Evolutionary conservation across 2,888 invertebrate species (phyloP).

Genomic region (Heterodera filipjevi): DNA sequence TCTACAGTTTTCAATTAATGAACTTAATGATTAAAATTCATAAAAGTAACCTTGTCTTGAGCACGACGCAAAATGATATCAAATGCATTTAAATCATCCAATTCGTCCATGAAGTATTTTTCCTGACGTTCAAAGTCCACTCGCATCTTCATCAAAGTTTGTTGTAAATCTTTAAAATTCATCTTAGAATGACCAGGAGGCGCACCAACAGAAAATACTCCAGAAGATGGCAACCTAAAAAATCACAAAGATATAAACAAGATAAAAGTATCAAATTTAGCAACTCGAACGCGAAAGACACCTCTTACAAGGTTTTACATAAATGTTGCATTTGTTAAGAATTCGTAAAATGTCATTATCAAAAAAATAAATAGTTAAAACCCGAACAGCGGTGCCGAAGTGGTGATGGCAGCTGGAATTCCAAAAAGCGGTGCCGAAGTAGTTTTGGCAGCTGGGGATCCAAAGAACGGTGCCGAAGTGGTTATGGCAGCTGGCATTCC

Average conservation of each 20-base stretch:
- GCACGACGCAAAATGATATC: slow-evolving; percentile 33
- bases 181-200: slow-evolving; percentile 16
- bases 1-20: no score
- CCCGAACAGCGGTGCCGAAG: background rate
- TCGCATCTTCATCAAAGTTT: slow-evolving; percentile 20
- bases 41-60: slow-evolving; percentile 35
- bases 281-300: no score
- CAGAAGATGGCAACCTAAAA: slow-evolving; percentile 6
- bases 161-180: slow-evolving; percentile 37
- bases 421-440: slow-evolving; percentile 32
- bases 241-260: no score
- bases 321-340: no score
- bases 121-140: slow-evolving; percentile 40
- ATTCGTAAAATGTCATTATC: no score
- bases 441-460: background rate
- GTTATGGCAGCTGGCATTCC: slow-evolving; percentile 21
- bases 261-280: no score
- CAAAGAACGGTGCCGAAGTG: background rate
- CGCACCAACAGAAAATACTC: background rate
- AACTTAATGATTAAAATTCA: background rate
- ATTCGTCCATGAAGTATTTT: slow-evolving; percentile 39
- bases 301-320: no score
- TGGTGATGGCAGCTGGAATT: background rate
- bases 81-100: slow-evolving; percentile 38
- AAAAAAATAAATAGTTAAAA: no score